These are phyloP conservation scores for Poeciliopsis turneri DNA, from an alignment of 2,797 vertebrate genomes.

Conservation along the genomic window DNA sequence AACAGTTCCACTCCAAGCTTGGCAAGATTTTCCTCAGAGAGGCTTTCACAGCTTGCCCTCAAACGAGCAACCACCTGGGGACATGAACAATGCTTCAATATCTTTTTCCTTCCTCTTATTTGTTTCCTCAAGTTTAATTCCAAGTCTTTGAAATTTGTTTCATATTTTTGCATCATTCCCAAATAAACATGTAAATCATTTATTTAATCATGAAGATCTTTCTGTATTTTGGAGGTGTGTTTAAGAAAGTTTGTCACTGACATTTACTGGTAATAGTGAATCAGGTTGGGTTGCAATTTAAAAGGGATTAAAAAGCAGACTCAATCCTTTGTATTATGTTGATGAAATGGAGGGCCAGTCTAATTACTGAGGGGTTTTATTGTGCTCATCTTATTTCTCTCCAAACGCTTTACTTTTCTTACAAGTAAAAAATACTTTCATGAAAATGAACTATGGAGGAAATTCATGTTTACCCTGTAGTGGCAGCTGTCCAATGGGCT, in stretches of 20 bases:
- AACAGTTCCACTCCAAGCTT: slow-evolving; percentile 82
- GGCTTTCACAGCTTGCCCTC: slow-evolving; percentile 71
- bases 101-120: not conserved
- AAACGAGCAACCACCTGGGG: slow-evolving; percentile 78
- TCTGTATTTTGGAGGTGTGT: not conserved
- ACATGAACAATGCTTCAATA: not conserved
- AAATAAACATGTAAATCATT: not conserved
- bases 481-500: slow-evolving; percentile 76
- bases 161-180: not conserved
- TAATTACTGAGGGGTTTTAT: not conserved
- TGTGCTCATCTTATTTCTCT: not conserved
- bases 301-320: not conserved
- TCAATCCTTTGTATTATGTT: not conserved
- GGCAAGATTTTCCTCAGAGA: slow-evolving; percentile 83
- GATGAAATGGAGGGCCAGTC: not conserved
- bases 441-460: not conserved
- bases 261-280: not conserved
- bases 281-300: not conserved
- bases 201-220: not conserved
- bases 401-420: not conserved
- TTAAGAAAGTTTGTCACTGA: not conserved
- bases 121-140: not conserved
- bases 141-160: not conserved
- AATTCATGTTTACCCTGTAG: slow-evolving; percentile 52
- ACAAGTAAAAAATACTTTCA: not conserved